Evolutionary conservation across 1,140 invertebrate genomes (phyloP).

Genomic region (Drusus annulatus): DNA sequence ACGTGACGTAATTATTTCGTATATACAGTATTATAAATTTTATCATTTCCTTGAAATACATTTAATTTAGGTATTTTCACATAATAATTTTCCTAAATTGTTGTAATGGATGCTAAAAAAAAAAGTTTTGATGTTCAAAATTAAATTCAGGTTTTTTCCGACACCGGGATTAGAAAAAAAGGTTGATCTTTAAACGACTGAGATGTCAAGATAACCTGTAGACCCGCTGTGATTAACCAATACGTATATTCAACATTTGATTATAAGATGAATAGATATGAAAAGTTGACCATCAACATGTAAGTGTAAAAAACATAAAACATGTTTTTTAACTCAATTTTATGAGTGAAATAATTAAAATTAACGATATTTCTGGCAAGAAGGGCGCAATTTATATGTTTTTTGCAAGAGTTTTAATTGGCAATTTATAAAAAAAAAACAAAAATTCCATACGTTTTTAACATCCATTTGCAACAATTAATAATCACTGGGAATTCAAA

Average conservation of each 20-base stretch:
- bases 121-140: background rate
- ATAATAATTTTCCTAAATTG: background rate
- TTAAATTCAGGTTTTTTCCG: background rate
- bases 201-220: background rate
- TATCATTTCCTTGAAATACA: background rate
- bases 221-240: background rate
- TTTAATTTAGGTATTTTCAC: background rate
- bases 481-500: conserved; percentile 31
- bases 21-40: conserved; percentile 20
- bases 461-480: background rate
- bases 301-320: no score
- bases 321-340: no score
- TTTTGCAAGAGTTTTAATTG: no score
- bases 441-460: no score
- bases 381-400: no score
- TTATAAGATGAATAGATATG: no score
- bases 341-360: no score
- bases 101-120: background rate
- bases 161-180: background rate
- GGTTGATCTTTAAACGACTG: background rate
- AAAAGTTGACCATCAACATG: no score
- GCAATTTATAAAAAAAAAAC: no score
- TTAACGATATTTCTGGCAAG: no score
- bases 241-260: no score
- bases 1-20: conserved; percentile 13